phyloP scores from a whole-genome alignment of 2,888 invertebrate genomes.

The Drosophila imparisetae region DNA sequence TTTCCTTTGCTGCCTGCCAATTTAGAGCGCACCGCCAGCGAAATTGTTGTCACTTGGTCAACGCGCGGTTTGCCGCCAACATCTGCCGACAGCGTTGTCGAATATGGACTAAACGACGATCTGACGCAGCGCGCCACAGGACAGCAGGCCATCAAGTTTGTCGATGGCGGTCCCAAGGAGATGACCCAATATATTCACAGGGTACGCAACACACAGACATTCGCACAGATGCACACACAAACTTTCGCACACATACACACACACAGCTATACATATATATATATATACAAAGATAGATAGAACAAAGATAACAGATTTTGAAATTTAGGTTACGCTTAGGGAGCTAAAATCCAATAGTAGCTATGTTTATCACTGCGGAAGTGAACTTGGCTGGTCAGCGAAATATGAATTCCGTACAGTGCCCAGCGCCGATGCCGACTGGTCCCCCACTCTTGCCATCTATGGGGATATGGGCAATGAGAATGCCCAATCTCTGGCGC shows the following conservation, averaged over 20 bases:
- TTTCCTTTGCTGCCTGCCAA: constrained; percentile 10
- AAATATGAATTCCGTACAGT: constrained; percentile 90
- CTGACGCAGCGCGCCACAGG: constrained; percentile 86
- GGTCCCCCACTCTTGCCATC: constrained; percentile 93
- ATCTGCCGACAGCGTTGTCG: constrained; percentile 86
- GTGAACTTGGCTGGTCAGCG: constrained; percentile 92
- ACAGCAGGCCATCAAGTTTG: constrained; percentile 86
- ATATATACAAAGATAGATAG: no score
- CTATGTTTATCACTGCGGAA: constrained; percentile 93
- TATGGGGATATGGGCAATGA: constrained; percentile 98
- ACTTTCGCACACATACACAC: background rate
- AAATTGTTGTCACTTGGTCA: constrained; percentile 93
- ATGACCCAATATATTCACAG: constrained; percentile 91
- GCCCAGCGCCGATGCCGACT: constrained; percentile 87
- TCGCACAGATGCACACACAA: background rate
- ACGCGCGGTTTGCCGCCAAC: constrained; percentile 88
- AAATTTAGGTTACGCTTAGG: constrained; percentile 84
- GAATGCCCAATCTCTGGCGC: constrained; percentile 93
- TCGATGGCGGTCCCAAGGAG: constrained; percentile 89
- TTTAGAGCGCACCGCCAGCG: constrained; percentile 87
- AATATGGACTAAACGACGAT: constrained; percentile 89
- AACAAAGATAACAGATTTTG: constrained; percentile 8
- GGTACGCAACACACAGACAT: constrained; percentile 84
- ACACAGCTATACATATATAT: background rate
- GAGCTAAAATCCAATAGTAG: constrained; percentile 87